Conservation (phyloP, 2,888 invertebrate species). For the Physocephala rufipes region DNA sequence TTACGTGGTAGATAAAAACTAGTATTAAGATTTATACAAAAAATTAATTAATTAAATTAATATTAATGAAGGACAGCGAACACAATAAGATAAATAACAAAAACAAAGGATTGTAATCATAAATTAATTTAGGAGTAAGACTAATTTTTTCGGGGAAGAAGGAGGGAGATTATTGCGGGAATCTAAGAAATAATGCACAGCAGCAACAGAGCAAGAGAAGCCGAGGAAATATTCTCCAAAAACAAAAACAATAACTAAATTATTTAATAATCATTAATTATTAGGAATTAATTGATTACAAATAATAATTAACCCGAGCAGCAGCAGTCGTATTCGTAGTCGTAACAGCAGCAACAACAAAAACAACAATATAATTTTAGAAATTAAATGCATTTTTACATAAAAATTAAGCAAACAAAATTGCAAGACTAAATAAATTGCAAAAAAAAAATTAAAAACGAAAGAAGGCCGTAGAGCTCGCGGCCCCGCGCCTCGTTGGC, state of each 20-base stretch:
- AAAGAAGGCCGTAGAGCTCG: slow-evolving; percentile 25
- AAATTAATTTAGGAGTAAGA: slow-evolving; percentile 9
- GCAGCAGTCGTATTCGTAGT: too few relatives aligned
- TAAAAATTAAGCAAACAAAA: slow-evolving; percentile 44
- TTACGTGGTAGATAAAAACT: background rate
- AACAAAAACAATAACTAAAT: slow-evolving; percentile 54
- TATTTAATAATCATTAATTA: slow-evolving; percentile 45
- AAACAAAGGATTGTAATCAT: background rate
- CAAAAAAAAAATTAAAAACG: slow-evolving; percentile 25
- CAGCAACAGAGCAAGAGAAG: slow-evolving; percentile 38
- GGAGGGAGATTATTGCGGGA: slow-evolving; percentile 6
- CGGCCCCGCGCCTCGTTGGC: slow-evolving; percentile 23
- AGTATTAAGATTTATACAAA: slow-evolving; percentile 40
- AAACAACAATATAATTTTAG: slow-evolving; percentile 30
- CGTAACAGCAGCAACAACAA: too few relatives aligned
- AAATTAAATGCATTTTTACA: slow-evolving; percentile 58
- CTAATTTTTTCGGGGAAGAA: slow-evolving; percentile 2
- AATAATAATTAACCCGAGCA: too few relatives aligned
- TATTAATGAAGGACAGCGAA: slow-evolving; percentile 37
- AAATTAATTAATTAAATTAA: slow-evolving; percentile 26
- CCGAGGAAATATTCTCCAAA: slow-evolving; percentile 44
- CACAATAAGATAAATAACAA: slow-evolving; percentile 33
- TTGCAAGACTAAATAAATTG: slow-evolving; percentile 47
- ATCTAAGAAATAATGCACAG: slow-evolving; percentile 11
- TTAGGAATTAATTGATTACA: too few relatives aligned